Evolutionary conservation across 2,113 vertebrate species (phyloP), one percentile per base, ranked within the genome.

Genomic region (Otis tarda): DNA sequence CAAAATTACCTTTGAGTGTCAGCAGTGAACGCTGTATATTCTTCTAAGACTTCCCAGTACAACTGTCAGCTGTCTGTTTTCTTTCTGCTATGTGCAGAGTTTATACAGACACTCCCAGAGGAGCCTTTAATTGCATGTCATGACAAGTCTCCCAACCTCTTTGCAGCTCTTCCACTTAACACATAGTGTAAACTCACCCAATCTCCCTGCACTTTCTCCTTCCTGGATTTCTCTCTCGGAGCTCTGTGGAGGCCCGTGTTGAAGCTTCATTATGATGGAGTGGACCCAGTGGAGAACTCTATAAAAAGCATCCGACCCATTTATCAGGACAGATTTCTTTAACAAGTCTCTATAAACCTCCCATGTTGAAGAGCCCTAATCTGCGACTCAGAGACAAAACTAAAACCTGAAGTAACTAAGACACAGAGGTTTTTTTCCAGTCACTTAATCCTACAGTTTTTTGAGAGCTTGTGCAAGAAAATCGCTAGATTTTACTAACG

Each of bases 121-220:
- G 92, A 94, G 91, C 95, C 78, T 89, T 96, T 97, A 97, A 97
- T 87, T 94, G 96, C 94, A 90, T 96, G 95, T 97, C 97, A 97
- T 96, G 96, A 97, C 96, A 97, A 96, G 95, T 94, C 96, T 95
- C 96, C 96, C 96, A 97, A 96, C 94, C 96, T 96, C 90, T 96
- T 93, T 95, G 96, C 95, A 92, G 97, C 90, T 96, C 89, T 94
- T 95, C 93, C 91, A 96, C 94, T 97, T 96, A 96, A 95, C 93
- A 89, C 88, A 7, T 88, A 95, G 52, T 77, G 84, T 89, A 89
- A 95, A 96, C 94, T 96, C 95, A 90, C 61, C 78, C 77, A 75
- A 92, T 90, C 96, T 97, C 88, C 81, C 93, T 94, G 95, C 95
- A 96, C 94, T 95, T 96, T 96, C 95, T 79, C 95, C 91, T 96